phyloP scores from a whole-genome alignment of 1,140 invertebrate species.

The Pseudomyrmex sp. region DNA sequence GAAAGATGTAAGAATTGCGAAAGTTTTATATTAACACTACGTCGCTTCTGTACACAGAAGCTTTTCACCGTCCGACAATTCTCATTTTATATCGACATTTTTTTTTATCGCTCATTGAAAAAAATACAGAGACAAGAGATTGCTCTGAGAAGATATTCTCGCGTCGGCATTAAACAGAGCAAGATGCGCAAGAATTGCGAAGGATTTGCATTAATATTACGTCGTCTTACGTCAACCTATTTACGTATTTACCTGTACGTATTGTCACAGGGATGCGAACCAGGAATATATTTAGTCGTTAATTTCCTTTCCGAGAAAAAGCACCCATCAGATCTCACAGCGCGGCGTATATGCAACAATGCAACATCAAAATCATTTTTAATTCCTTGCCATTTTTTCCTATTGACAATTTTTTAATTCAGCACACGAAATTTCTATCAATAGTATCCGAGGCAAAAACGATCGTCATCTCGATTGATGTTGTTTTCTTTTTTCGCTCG shows the following conservation, averaged over 20 bases:
- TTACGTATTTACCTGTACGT: background rate
- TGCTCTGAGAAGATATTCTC: background rate
- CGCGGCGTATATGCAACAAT: background rate
- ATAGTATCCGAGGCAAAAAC: conserved; percentile 51
- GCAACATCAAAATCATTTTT: background rate
- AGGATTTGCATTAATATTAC: background rate
- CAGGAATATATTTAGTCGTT: conserved; percentile 12
- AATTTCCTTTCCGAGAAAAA: conserved; percentile 9
- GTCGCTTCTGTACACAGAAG: no score
- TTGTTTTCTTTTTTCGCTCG: conserved; percentile 3
- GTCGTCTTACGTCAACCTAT: background rate
- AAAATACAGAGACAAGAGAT: no score
- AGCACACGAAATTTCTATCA: conserved; percentile 3
- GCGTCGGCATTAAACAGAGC: background rate
- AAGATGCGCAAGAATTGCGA: background rate
- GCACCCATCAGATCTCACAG: conserved; percentile 17
- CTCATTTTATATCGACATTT: no score
- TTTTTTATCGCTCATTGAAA: no score
- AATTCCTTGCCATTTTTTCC: background rate
- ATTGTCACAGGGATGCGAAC: background rate
- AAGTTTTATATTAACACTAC: no score
- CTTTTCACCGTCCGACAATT: no score
- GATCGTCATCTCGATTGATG: conserved; percentile 45
- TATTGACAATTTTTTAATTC: background rate
- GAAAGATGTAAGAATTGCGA: no score